Conservation (phyloP, 2,113 vertebrate genomes). For the Ciconia boyciana region DNA sequence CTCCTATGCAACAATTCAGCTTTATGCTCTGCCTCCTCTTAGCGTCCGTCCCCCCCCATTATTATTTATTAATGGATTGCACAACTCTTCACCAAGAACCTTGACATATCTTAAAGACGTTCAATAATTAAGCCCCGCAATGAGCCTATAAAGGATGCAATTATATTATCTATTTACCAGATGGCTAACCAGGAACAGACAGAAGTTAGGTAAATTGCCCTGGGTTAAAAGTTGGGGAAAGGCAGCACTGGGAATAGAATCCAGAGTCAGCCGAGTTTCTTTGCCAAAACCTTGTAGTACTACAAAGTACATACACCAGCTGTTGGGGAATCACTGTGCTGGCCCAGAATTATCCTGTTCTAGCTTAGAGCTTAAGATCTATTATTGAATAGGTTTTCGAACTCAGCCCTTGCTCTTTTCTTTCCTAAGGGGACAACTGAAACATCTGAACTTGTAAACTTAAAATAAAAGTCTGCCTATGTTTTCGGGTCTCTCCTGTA, state of each 20-base stretch:
- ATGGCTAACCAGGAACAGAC: conserved; percentile 52
- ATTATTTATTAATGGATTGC: conserved; percentile 42
- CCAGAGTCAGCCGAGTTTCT: conserved; percentile 17
- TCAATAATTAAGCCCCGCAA: conserved; percentile 32
- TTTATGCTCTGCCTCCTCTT: not conserved
- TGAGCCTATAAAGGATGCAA: conserved; percentile 30
- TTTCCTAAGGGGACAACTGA: conserved; percentile 34
- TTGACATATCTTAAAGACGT: conserved; percentile 19
- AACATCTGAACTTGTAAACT: conserved; percentile 18
- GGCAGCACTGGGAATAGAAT: conserved; percentile 43
- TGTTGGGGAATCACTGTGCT: conserved; percentile 24
- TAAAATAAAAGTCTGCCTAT: not conserved
- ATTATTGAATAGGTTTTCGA: conserved; percentile 30
- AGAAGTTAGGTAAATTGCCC: conserved; percentile 56
- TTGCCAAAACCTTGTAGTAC: conserved; percentile 50
- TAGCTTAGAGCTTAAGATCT: conserved; percentile 34
- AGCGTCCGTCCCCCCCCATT: not conserved
- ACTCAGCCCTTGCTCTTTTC: conserved; percentile 4
- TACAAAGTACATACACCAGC: conserved; percentile 31
- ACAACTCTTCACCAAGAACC: conserved; percentile 11
- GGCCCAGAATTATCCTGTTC: conserved; percentile 26
- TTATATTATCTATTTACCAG: conserved; percentile 59
- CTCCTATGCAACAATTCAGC: not conserved
- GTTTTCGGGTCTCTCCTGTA: not conserved
- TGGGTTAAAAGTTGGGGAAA: conserved; percentile 49